Conservation (phyloP, 1,140 invertebrate species). For the Helicoverpa armigera region DNA sequence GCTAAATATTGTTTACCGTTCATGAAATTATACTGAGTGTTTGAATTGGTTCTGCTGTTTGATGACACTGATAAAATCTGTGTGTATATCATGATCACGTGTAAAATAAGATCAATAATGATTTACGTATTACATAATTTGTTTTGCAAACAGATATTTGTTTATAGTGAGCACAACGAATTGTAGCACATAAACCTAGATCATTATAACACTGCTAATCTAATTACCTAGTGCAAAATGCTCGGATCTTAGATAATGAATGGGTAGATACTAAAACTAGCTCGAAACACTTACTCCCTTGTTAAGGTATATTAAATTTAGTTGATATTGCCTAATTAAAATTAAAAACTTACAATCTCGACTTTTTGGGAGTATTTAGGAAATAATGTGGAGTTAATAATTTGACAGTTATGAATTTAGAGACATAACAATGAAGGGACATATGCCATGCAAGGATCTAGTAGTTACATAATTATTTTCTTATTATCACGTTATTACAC, state of each 20-base stretch:
- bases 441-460: no score
- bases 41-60: neutral
- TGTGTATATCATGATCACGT: neutral
- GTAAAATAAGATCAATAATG: conserved; percentile 21
- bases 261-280: conserved; percentile 1
- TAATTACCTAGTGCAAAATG: neutral
- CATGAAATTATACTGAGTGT: neutral
- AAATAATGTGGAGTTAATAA: no score
- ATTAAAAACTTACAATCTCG: no score
- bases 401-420: no score
- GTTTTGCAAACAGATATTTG: conserved; percentile 7
- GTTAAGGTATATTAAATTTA: no score
- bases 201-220: conserved; percentile 4
- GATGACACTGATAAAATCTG: neutral
- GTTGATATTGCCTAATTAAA: no score
- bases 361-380: no score
- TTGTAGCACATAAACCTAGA: neutral
- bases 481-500: no score
- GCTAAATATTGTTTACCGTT: neutral
- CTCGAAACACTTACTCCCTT: neutral
- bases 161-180: neutral
- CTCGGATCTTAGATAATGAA: neutral
- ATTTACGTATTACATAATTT: conserved; percentile 28
- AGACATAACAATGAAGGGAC: no score
- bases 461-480: no score